Conservation (phyloP, 92 coral and sea anemone genomes). For the Phenganax stokvisi region DNA sequence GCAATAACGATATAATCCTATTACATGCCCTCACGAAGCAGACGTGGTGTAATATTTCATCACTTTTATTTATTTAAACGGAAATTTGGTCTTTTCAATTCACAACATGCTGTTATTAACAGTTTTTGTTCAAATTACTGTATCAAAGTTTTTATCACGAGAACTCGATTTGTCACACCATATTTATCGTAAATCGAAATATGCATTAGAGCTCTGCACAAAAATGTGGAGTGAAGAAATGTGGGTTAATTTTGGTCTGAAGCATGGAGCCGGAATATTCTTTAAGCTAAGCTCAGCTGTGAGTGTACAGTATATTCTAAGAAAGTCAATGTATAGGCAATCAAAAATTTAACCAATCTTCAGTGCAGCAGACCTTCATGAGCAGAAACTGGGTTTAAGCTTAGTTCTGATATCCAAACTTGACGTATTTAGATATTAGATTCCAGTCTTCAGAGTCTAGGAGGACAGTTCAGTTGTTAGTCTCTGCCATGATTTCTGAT, state of each 20-base stretch:
- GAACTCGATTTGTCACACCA: background rate
- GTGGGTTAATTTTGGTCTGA: no score
- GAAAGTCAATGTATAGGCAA: no score
- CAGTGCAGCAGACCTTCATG: no score
- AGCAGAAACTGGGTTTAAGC: no score
- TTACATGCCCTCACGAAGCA: background rate
- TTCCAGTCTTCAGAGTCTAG: background rate
- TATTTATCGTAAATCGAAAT: no score
- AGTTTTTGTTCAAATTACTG: background rate
- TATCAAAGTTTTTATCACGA: background rate
- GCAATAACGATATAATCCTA: background rate
- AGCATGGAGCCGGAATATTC: no score
- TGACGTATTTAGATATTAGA: background rate
- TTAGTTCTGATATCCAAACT: no score
- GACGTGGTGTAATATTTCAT: constrained; percentile 4
- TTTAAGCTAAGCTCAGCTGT: no score
- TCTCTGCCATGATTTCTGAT: background rate
- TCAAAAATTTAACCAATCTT: no score
- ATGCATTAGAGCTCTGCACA: no score
- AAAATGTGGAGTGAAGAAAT: no score
- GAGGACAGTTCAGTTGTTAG: background rate
- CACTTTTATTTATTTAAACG: background rate
- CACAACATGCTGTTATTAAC: background rate
- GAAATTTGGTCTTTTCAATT: background rate
- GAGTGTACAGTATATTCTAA: no score